These are phyloP conservation scores for Theropithecus gelada DNA, from an alignment of 2,113 vertebrate species.

Conservation along the genomic window DNA sequence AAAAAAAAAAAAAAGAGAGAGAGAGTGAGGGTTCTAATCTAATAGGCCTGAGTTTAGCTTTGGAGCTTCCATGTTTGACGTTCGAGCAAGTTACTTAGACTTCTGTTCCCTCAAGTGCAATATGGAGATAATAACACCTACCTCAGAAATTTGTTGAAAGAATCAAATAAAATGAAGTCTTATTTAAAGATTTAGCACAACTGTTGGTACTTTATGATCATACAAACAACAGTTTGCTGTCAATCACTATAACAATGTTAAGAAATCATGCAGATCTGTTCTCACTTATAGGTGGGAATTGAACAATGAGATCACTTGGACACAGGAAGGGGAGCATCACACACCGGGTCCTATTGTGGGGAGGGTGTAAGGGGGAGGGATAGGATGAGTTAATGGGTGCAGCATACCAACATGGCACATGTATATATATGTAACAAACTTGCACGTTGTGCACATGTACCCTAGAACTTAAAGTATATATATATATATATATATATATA, in stretches of 20 bases:
- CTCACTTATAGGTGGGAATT: no score
- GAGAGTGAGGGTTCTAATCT: not conserved
- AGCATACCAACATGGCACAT: no score
- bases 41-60: not conserved
- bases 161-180: not conserved
- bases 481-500: no score
- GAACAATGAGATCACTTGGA: no score
- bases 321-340: no score
- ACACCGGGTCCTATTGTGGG: no score
- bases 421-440: no score
- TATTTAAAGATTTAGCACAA: not conserved
- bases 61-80: not conserved
- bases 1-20: no score
- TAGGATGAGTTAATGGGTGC: no score
- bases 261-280: not conserved
- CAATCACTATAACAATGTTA: not conserved
- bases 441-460: no score
- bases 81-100: not conserved
- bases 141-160: not conserved
- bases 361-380: no score
- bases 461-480: no score
- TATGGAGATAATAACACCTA: not conserved
- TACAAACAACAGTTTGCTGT: not conserved
- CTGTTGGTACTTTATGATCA: not conserved
- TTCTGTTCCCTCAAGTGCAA: not conserved